phyloP scores from a whole-genome alignment of 2,888 invertebrate species.

The Cerastis rubricosa region DNA sequence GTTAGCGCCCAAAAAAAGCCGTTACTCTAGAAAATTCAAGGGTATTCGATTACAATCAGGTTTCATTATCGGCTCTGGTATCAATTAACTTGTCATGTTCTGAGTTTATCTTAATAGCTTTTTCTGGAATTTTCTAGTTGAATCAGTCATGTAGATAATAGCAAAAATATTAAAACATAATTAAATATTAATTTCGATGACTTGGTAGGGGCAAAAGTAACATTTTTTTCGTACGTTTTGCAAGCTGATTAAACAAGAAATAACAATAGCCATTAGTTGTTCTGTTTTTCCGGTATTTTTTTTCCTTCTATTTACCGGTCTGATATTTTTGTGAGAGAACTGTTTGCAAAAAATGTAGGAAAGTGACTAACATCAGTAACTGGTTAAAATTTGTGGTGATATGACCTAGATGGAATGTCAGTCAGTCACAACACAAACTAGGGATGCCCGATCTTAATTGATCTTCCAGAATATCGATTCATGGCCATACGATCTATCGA shows the following conservation, averaged over 20 bases:
- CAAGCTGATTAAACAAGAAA: slow-evolving; percentile 17
- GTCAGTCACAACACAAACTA: not conserved
- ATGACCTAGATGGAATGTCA: slow-evolving; percentile 20
- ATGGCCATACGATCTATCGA: too few species aligned
- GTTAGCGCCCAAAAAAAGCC: not conserved
- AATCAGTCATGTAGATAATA: not conserved
- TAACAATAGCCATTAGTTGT: slow-evolving; percentile 4
- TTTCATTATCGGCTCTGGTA: slow-evolving; percentile 14
- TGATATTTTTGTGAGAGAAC: slow-evolving; percentile 3
- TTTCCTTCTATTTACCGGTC: slow-evolving; percentile 4
- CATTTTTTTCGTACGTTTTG: not conserved
- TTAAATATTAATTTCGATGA: slow-evolving; percentile 18
- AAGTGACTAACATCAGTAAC: not conserved
- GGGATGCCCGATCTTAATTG: too few species aligned
- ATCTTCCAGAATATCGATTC: too few species aligned
- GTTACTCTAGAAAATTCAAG: slow-evolving; percentile 4
- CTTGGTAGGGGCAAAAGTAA: not conserved
- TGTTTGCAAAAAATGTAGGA: not conserved
- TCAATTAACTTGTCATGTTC: slow-evolving; percentile 8
- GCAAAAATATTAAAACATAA: slow-evolving; percentile 1
- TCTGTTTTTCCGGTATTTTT: not conserved
- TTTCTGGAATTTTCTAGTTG: slow-evolving; percentile 10
- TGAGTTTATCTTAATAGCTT: slow-evolving; percentile 8
- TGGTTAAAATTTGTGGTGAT: slow-evolving; percentile 2
- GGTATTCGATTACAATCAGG: slow-evolving; percentile 19